These are phyloP conservation scores for Poecile atricapillus DNA, from an alignment of 2,113 vertebrate genomes.

Conservation along the genomic window DNA sequence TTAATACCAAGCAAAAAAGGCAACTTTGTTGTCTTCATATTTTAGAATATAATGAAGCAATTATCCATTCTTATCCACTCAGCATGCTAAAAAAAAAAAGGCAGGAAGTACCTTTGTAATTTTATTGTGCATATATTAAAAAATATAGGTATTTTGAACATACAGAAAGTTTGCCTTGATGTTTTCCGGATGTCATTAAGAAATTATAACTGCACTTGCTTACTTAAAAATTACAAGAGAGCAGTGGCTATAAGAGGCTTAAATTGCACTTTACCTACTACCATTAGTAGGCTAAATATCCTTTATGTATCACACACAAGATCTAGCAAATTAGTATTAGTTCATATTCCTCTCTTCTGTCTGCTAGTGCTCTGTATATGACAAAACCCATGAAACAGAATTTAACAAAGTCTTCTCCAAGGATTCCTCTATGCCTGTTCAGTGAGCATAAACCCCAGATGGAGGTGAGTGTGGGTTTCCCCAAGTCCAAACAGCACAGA, in stretches of 20 bases:
- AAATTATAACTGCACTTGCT: not conserved
- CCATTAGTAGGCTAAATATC: not conserved
- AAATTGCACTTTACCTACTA: not conserved
- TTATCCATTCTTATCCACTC: not conserved
- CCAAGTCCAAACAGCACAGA: not conserved
- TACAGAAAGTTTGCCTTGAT: not conserved
- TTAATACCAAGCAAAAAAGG: not conserved
- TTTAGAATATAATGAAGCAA: not conserved
- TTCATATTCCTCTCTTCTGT: not conserved
- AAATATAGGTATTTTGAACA: not conserved
- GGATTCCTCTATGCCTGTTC: not conserved
- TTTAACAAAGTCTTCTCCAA: not conserved
- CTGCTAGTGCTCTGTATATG: not conserved
- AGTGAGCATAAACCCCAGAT: not conserved
- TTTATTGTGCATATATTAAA: not conserved
- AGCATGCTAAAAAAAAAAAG: not conserved
- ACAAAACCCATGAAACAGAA: not conserved
- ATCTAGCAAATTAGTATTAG: not conserved
- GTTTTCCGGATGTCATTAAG: not conserved
- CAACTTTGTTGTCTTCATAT: not conserved
- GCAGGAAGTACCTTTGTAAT: not conserved
- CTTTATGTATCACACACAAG: not conserved
- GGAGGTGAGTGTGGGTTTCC: accelerated
- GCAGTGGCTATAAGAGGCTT: not conserved
- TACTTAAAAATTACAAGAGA: not conserved